Conservation (phyloP, 2,113 vertebrate species). For the Egretta garzetta region DNA sequence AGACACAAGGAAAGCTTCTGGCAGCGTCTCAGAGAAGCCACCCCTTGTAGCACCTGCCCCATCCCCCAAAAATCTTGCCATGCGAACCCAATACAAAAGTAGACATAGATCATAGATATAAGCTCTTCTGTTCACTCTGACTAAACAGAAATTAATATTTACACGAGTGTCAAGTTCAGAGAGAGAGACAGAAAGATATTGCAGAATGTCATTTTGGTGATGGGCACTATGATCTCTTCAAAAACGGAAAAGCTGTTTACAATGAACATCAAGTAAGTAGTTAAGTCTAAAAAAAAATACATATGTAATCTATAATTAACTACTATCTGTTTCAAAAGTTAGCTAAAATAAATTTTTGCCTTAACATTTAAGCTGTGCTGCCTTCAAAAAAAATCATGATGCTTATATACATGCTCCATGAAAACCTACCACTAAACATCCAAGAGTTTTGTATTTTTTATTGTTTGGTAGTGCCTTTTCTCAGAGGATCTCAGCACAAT, state of each 20-base stretch:
- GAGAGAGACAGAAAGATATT: background rate
- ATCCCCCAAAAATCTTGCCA: too few relatives aligned
- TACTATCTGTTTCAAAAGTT: background rate
- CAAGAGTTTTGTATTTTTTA: background rate
- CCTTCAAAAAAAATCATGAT: background rate
- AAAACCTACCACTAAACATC: background rate
- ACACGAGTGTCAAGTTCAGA: background rate
- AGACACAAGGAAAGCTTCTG: too few relatives aligned
- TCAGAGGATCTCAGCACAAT: background rate
- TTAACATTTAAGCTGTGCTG: background rate
- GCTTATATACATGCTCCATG: background rate
- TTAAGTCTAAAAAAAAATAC: background rate
- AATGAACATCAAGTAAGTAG: background rate
- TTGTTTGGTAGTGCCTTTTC: background rate
- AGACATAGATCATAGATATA: background rate
- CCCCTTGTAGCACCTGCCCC: too few relatives aligned
- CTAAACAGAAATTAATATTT: background rate
- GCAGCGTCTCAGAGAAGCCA: too few relatives aligned
- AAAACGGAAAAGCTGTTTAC: background rate
- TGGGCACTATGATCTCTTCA: background rate
- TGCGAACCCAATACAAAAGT: background rate
- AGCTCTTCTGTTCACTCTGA: background rate
- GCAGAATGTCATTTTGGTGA: background rate
- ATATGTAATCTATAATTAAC: background rate
- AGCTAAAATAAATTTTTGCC: background rate